Evolutionary conservation across 37 sponge, comb jelly and placozoan species (phyloP).

Genomic region (Oscarella lobularis): DNA sequence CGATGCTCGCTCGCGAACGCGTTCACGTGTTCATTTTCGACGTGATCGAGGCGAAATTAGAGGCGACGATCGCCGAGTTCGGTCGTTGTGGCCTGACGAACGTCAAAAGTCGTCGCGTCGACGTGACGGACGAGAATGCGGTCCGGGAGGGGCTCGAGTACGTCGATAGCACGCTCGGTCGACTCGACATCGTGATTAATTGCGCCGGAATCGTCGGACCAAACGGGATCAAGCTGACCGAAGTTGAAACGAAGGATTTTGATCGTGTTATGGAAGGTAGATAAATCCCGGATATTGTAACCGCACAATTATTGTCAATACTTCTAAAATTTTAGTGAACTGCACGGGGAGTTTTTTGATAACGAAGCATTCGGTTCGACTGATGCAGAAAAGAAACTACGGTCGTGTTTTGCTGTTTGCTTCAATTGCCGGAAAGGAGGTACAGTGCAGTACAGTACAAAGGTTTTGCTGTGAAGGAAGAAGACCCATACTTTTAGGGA

Average conservation of each 20-base stretch:
- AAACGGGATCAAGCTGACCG: conserved; percentile 16
- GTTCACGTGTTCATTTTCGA: conserved; percentile 43
- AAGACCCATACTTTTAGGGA: conserved; percentile 16
- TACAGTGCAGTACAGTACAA: neutral
- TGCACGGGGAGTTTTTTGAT: conserved; percentile 46
- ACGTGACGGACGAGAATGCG: conserved; percentile 39
- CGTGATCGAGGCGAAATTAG: conserved; percentile 13
- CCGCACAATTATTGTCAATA: neutral
- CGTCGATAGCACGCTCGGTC: conserved; percentile 3
- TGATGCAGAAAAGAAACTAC: conserved; percentile 50
- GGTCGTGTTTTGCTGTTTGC: conserved; percentile 60
- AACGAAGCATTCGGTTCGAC: conserved; percentile 33
- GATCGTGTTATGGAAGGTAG: conserved; percentile 42
- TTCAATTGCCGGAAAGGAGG: conserved; percentile 74
- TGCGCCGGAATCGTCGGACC: conserved; percentile 71
- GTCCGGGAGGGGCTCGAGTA: conserved; percentile 24
- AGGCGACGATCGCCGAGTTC: neutral
- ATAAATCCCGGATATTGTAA: neutral
- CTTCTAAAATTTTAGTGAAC: conserved; percentile 31
- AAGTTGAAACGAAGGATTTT: conserved; percentile 31
- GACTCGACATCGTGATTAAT: conserved; percentile 66
- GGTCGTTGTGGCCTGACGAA: neutral
- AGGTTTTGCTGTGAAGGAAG: neutral
- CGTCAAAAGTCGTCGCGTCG: conserved; percentile 9
- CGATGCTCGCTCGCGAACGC: conserved; percentile 29